These are phyloP conservation scores for Psophia crepitans DNA, from an alignment of 2,113 vertebrate genomes.

Conservation along the genomic window DNA sequence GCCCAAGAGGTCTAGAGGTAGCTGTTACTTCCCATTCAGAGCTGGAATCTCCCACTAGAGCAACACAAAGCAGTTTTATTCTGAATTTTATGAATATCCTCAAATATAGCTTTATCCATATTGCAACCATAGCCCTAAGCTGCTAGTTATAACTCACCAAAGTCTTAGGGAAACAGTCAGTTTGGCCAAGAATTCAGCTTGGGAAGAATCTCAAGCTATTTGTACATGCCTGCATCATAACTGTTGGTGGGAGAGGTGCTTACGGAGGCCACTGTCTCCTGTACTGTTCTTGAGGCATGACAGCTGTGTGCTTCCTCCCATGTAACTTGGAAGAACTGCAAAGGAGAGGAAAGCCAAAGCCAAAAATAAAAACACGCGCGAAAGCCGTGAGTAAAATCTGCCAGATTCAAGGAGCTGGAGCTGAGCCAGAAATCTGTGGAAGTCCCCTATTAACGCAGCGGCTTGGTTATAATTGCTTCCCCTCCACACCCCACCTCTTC, in stretches of 20 bases:
- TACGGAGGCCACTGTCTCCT: not conserved
- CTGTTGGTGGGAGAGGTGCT: not conserved
- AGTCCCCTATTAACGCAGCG: constrained; percentile 1
- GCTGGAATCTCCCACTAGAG: not conserved
- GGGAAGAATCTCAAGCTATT: not conserved
- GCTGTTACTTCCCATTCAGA: not conserved
- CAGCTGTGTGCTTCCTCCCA: constrained; percentile 49
- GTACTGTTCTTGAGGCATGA: not conserved
- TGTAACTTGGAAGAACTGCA: constrained; percentile 37
- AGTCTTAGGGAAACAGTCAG: not conserved
- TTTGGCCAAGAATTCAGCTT: not conserved
- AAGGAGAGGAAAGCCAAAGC: not conserved
- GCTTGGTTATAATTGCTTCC: not conserved
- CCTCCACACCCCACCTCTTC: not conserved
- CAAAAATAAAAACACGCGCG: constrained; percentile 44
- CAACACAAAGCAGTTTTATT: not conserved
- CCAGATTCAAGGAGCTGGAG: constrained; percentile 7
- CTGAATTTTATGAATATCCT: not conserved
- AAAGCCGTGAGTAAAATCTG: constrained; percentile 19
- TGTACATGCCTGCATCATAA: not conserved
- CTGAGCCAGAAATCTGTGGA: constrained; percentile 8
- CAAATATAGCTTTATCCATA: not conserved
- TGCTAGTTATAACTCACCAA: not conserved
- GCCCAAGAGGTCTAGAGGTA: not conserved
- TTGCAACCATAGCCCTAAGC: not conserved